Conservation (phyloP, 2,888 invertebrate species). For the Lamproptera curius region DNA sequence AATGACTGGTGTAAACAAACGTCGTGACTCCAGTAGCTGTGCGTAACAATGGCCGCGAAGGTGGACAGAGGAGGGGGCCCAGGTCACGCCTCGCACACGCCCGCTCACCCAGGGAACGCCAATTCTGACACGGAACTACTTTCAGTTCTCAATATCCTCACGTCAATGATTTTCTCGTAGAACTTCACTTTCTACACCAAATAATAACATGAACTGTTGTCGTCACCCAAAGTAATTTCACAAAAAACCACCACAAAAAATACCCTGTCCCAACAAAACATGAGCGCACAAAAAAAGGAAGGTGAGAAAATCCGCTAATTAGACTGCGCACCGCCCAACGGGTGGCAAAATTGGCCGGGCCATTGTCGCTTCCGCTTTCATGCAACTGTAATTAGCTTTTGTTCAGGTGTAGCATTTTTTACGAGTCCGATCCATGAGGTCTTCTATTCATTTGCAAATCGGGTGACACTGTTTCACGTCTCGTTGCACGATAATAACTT, state of each 20-base stretch:
- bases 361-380: slow-evolving; percentile 51
- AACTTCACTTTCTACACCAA: too few relatives aligned
- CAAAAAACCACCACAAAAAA: slow-evolving; percentile 37
- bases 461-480: slow-evolving; percentile 54
- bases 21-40: slow-evolving; percentile 3
- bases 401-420: slow-evolving; percentile 64
- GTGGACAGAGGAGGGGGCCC: slow-evolving; percentile 32
- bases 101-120: slow-evolving; percentile 11
- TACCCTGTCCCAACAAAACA: slow-evolving; percentile 35
- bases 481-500: slow-evolving; percentile 61
- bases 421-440: slow-evolving; percentile 39
- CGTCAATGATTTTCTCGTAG: too few relatives aligned
- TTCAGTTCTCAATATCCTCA: too few relatives aligned
- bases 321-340: slow-evolving; percentile 52
- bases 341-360: slow-evolving; percentile 46
- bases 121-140: too few relatives aligned
- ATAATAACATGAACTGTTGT: background rate
- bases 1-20: background rate
- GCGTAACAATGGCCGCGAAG: slow-evolving; percentile 19
- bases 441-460: slow-evolving; percentile 60
- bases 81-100: slow-evolving; percentile 21
- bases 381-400: slow-evolving; percentile 69
- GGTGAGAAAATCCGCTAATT: slow-evolving; percentile 76
- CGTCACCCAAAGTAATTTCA: slow-evolving; percentile 4
- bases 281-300: slow-evolving; percentile 45